phyloP scores from a whole-genome alignment of 2,113 vertebrate genomes.

The Platycercus adscitus region DNA sequence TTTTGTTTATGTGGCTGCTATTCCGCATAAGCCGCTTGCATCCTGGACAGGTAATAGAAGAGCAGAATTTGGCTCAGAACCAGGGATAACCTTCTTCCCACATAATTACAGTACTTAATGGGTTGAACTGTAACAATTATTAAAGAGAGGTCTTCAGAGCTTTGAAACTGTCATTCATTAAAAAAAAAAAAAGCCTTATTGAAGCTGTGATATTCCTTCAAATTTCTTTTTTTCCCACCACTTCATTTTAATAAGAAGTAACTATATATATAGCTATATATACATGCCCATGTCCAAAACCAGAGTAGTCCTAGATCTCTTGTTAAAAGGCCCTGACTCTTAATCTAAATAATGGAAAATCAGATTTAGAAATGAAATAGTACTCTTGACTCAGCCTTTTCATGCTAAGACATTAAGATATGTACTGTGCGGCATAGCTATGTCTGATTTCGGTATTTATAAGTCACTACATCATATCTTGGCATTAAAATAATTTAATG shows the following conservation, averaged over 20 bases:
- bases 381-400: not conserved
- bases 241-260: not conserved
- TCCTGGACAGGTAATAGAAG: not conserved
- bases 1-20: not conserved
- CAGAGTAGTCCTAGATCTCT: not conserved
- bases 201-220: not conserved
- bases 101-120: conserved; percentile 13
- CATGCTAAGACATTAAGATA: not conserved
- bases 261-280: not conserved
- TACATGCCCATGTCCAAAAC: not conserved
- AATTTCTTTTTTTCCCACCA: not conserved
- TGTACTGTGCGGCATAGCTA: not conserved
- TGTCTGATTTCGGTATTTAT: not conserved
- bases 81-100: conserved; percentile 14
- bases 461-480: not conserved
- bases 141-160: conserved; percentile 1
- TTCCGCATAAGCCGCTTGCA: not conserved
- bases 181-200: not conserved
- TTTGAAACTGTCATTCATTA: not conserved
- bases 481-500: not conserved
- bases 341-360: conserved; percentile 19
- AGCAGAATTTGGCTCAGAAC: conserved; percentile 24
- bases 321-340: not conserved
- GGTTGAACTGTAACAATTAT: conserved; percentile 7
- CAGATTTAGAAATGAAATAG: not conserved